A percentile compares a stretch with the other conserved stretches of the same genome.
phyloP scores from a whole-genome alignment of 2,888 invertebrate genomes.

The Caenorhabditis wallacei region DNA sequence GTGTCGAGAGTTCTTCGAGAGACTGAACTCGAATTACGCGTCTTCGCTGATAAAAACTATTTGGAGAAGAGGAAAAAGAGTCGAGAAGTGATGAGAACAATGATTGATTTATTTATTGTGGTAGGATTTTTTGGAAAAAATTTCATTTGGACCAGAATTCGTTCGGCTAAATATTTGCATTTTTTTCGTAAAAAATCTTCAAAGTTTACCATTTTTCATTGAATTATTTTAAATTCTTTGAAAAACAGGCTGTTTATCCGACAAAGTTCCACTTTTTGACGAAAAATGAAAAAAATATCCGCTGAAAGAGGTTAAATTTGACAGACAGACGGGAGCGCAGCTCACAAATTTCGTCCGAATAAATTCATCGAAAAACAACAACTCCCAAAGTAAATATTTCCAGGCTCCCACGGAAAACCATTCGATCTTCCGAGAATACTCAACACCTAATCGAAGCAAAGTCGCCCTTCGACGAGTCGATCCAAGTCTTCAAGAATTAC shows the following conservation, averaged over 20 bases:
- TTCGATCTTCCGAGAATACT: slow-evolving; percentile 38
- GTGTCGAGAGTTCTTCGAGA: slow-evolving; percentile 15
- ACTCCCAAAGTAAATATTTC: not conserved
- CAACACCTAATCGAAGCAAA: not conserved
- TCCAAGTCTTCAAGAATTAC: slow-evolving; percentile 7
- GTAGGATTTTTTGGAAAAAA: not conserved
- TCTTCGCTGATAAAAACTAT: slow-evolving; percentile 6
- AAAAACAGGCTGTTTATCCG: too few relatives aligned
- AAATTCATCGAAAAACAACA: too few relatives aligned
- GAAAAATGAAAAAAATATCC: too few relatives aligned
- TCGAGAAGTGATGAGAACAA: slow-evolving; percentile 25
- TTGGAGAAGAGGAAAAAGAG: not conserved
- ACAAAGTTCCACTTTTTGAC: too few relatives aligned
- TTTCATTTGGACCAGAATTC: too few relatives aligned
- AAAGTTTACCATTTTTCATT: too few relatives aligned
- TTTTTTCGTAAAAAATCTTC: too few relatives aligned
- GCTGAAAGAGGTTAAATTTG: too few relatives aligned
- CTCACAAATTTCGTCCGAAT: too few relatives aligned
- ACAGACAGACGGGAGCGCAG: too few relatives aligned
- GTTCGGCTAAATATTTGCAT: too few relatives aligned
- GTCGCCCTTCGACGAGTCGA: slow-evolving; percentile 21
- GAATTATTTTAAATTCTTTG: too few relatives aligned
- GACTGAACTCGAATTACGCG: slow-evolving; percentile 7
- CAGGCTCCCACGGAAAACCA: slow-evolving; percentile 39
- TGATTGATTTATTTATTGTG: slow-evolving; percentile 28